phyloP scores from a whole-genome alignment of 1,140 invertebrate species.

The Cotesia chilonis region DNA sequence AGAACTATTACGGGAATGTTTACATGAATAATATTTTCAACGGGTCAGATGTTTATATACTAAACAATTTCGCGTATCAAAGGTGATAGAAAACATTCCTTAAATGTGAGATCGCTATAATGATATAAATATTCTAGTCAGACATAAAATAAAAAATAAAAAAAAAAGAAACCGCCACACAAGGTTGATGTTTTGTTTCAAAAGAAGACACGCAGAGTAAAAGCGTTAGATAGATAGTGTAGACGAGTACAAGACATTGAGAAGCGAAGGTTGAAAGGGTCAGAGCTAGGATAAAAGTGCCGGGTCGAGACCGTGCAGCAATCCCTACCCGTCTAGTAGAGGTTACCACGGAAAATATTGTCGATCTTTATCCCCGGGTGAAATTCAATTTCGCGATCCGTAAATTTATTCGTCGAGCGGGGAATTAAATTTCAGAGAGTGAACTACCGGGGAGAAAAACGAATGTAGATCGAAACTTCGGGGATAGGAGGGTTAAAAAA shows the following conservation, averaged over 20 bases:
- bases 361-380: constrained; percentile 29
- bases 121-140: too few relatives aligned
- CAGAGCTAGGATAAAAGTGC: constrained; percentile 11
- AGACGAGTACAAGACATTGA: too few relatives aligned
- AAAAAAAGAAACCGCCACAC: too few relatives aligned
- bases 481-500: too few relatives aligned
- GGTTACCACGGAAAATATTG: constrained; percentile 29
- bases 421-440: constrained; percentile 28
- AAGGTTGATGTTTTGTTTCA: too few relatives aligned
- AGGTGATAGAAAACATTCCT: not conserved
- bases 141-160: too few relatives aligned
- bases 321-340: constrained; percentile 7
- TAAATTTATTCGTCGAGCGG: constrained; percentile 29
- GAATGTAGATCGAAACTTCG: not conserved
- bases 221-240: not conserved
- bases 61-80: too few relatives aligned
- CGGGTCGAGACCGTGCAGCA: not conserved
- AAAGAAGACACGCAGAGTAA: not conserved
- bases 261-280: not conserved
- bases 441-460: constrained; percentile 1
- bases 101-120: too few relatives aligned
- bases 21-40: too few relatives aligned
- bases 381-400: constrained; percentile 34
- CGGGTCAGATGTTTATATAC: too few relatives aligned
- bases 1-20: too few relatives aligned